Conservation (phyloP, 2,888 invertebrate genomes). For the Arrhopalites spinosus region DNA sequence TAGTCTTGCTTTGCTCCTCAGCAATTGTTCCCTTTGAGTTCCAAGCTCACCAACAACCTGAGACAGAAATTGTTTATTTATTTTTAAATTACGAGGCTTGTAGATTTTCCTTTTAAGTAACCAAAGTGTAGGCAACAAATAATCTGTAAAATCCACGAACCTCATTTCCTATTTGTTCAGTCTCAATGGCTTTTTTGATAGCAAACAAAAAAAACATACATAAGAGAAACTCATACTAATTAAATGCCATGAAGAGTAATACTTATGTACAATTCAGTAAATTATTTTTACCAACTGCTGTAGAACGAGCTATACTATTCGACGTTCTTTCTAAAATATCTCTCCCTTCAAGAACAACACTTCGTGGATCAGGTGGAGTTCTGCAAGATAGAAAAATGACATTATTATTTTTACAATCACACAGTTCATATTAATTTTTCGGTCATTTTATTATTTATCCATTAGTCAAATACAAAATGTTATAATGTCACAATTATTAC, state of each 20-base stretch:
- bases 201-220: background rate
- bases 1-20: constrained; percentile 68
- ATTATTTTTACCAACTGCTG: too few species aligned
- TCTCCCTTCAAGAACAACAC: constrained; percentile 65
- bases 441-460: background rate
- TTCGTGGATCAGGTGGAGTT: constrained; percentile 64
- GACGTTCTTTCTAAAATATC: constrained; percentile 67
- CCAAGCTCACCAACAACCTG: constrained; percentile 77
- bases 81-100: too few species aligned
- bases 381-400: background rate
- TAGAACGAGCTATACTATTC: constrained; percentile 70
- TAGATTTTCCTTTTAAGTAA: too few species aligned
- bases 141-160: too few species aligned
- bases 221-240: too few species aligned
- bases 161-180: constrained; percentile 77
- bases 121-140: too few species aligned
- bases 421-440: background rate
- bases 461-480: constrained; percentile 19
- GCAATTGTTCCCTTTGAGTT: constrained; percentile 74
- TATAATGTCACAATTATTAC: too few species aligned
- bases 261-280: too few species aligned
- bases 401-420: background rate
- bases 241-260: constrained; percentile 57
- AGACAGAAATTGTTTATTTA: too few species aligned
- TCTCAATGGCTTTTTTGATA: constrained; percentile 77